phyloP scores from a whole-genome alignment of 2,797 vertebrate species.

The Nannoperca obscura region DNA sequence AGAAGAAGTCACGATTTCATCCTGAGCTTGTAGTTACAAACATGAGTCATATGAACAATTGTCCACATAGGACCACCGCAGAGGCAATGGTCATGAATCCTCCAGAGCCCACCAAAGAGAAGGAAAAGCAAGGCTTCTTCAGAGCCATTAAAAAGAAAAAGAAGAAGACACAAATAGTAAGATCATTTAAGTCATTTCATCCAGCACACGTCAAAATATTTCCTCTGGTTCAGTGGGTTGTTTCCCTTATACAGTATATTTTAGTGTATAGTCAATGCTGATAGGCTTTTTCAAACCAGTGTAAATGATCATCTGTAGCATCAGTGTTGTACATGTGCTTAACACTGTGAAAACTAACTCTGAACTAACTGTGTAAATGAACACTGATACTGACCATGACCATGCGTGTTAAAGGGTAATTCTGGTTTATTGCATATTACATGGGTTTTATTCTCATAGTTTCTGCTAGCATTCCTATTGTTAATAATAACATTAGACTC shows the following conservation, averaged over 20 bases:
- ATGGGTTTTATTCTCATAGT: neutral
- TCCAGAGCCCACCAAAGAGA: conserved; percentile 95
- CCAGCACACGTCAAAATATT: neutral
- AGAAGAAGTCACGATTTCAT: conserved; percentile 6
- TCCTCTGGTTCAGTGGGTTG: neutral
- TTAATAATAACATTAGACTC: conserved; percentile 2
- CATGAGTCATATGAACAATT: conserved; percentile 20
- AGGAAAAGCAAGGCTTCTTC: conserved; percentile 99
- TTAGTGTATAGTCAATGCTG: neutral
- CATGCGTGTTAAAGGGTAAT: conserved; percentile 15
- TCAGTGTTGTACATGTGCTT: neutral
- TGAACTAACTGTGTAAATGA: neutral
- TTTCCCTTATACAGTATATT: neutral
- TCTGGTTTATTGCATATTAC: conserved; percentile 12
- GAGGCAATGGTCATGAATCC: conserved; percentile 94
- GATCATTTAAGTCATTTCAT: conserved; percentile 61
- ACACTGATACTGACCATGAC: conserved; percentile 6
- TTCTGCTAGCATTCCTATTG: neutral
- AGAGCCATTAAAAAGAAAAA: conserved; percentile 99
- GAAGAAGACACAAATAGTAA: conserved; percentile 98
- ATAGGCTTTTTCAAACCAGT: neutral
- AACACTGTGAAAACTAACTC: conserved; percentile 3
- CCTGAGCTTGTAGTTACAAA: conserved; percentile 25
- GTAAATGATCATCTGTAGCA: neutral
- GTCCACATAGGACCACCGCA: conserved; percentile 88